Conservation (phyloP, 2,888 invertebrate species). For the Plagodis dolabraria region DNA sequence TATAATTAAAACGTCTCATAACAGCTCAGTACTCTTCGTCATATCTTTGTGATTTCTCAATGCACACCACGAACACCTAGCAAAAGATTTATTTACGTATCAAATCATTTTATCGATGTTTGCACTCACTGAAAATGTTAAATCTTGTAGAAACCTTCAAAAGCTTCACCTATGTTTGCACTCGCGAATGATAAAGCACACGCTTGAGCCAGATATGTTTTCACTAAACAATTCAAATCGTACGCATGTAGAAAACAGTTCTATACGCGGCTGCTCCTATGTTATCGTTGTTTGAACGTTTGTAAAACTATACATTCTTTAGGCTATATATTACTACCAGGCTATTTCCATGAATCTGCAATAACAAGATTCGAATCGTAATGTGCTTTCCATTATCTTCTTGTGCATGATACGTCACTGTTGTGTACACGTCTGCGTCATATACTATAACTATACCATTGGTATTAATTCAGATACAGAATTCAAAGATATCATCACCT, state of each 20-base stretch:
- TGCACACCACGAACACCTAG: background rate
- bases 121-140: slow-evolving; percentile 53
- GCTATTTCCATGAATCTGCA: slow-evolving; percentile 29
- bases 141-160: slow-evolving; percentile 56
- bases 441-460: background rate
- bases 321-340: slow-evolving; percentile 20
- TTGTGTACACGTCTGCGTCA: slow-evolving; percentile 18
- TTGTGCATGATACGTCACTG: slow-evolving; percentile 20
- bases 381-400: slow-evolving; percentile 30
- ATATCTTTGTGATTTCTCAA: no score
- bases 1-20: no score
- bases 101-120: slow-evolving; percentile 37
- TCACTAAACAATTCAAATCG: slow-evolving; percentile 56
- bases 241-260: slow-evolving; percentile 45
- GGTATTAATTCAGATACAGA: no score
- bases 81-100: slow-evolving; percentile 8
- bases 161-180: slow-evolving; percentile 55
- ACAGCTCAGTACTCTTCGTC: no score
- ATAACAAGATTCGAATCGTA: slow-evolving; percentile 27
- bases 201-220: slow-evolving; percentile 59
- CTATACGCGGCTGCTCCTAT: slow-evolving; percentile 44
- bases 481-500: no score
- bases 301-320: slow-evolving; percentile 4
- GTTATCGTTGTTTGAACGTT: slow-evolving; percentile 33
- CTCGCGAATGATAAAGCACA: slow-evolving; percentile 71